These are phyloP conservation scores for Brachionus angularis DNA, from an alignment of 1,140 invertebrate genomes.

Conservation along the genomic window DNA sequence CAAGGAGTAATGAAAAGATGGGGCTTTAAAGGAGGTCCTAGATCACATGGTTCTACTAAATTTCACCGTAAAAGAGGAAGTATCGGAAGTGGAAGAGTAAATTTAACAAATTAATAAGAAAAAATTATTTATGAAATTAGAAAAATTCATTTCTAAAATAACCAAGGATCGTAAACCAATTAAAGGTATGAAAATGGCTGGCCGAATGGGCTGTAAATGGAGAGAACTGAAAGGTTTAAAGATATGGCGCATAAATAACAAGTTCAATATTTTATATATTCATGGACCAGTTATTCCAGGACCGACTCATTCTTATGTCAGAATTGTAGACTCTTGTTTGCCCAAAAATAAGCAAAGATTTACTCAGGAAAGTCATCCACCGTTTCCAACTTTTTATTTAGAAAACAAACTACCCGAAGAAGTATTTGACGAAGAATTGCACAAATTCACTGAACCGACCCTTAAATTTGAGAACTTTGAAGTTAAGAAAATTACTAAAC, in stretches of 20 bases:
- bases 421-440: slow-evolving; percentile 68
- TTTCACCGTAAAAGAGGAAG: slow-evolving; percentile 84
- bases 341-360: slow-evolving; percentile 56
- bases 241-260: slow-evolving; percentile 83
- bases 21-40: slow-evolving; percentile 88
- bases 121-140: too few relatives aligned
- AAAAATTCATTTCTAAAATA: background rate
- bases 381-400: slow-evolving; percentile 74
- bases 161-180: slow-evolving; percentile 28
- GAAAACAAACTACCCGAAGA: slow-evolving; percentile 66
- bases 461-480: slow-evolving; percentile 58
- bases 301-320: slow-evolving; percentile 70
- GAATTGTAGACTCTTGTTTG: slow-evolving; percentile 75
- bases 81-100: slow-evolving; percentile 66
- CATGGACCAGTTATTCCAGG: slow-evolving; percentile 75
- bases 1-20: slow-evolving; percentile 95
- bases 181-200: slow-evolving; percentile 91
- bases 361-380: slow-evolving; percentile 61
- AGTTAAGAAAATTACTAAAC: slow-evolving; percentile 40
- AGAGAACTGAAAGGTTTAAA: slow-evolving; percentile 69
- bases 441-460: slow-evolving; percentile 67
- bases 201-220: slow-evolving; percentile 82
- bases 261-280: slow-evolving; percentile 86
- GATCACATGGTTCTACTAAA: slow-evolving; percentile 85
- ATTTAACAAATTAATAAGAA: background rate